These are phyloP conservation scores for Drosophila neonasuta DNA, from an alignment of 2,888 invertebrate species.

Conservation along the genomic window DNA sequence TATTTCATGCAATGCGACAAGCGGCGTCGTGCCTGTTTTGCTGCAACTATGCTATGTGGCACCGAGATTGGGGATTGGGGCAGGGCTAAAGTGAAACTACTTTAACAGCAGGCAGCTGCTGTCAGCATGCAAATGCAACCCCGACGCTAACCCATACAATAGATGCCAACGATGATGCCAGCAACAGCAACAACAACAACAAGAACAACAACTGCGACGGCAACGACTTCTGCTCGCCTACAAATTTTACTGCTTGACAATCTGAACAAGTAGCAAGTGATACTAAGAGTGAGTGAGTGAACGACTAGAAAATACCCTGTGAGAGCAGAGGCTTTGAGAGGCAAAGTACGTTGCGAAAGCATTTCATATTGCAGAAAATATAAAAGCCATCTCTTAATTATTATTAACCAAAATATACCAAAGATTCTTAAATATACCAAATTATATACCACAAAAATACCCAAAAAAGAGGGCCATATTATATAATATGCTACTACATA, in stretches of 20 bases:
- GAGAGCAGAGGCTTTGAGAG: not conserved
- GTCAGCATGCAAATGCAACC: conserved; percentile 63
- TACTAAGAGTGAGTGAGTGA: no score
- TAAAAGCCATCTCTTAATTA: no score
- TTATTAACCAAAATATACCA: no score
- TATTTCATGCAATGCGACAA: conserved; percentile 74
- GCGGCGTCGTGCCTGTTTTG: conserved; percentile 16
- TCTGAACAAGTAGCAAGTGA: conserved; percentile 5
- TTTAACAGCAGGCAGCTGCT: conserved; percentile 72
- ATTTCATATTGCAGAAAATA: no score
- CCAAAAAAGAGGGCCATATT: no score
- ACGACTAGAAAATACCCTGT: conserved; percentile 1
- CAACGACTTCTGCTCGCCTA: conserved; percentile 35
- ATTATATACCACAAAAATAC: no score
- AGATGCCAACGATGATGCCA: conserved; percentile 48
- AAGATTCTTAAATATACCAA: no score
- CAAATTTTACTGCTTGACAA: conserved; percentile 38
- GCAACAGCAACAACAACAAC: conserved; percentile 19
- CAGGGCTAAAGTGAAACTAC: conserved; percentile 34
- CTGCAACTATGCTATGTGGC: not conserved
- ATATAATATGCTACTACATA: no score
- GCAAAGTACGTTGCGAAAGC: no score
- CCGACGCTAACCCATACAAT: conserved; percentile 55
- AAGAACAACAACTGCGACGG: conserved; percentile 24
- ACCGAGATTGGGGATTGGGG: not conserved